Percentiles rank a stretch among this genome's conserved stretches.
Conservation (phyloP, 53 echinoderm and acorn worm genomes). For the Antedon mediterranea region DNA sequence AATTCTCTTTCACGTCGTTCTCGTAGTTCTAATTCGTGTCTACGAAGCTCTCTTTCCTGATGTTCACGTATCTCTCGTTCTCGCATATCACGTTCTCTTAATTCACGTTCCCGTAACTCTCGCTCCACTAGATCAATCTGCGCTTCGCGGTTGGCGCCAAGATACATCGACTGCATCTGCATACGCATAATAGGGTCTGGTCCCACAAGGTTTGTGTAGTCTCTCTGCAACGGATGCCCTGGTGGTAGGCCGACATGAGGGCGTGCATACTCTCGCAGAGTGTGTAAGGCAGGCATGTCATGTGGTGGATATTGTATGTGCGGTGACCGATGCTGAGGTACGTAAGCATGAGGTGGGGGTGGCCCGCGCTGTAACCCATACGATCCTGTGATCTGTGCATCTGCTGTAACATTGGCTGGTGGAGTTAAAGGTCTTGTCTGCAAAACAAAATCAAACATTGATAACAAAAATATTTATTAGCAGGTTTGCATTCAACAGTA, state of each 20-base stretch:
- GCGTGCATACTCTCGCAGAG: slow-evolving; percentile 84
- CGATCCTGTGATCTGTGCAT: slow-evolving; percentile 74
- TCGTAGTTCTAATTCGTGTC: slow-evolving; percentile 21
- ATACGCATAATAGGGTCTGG: slow-evolving; percentile 93
- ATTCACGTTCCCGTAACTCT: slow-evolving; percentile 69
- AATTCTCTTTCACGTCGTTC: slow-evolving; percentile 57
- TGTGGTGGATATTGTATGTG: slow-evolving; percentile 34
- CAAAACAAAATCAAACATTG: too few relatives aligned
- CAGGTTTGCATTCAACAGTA: too few relatives aligned
- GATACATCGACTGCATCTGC: slow-evolving; percentile 67
- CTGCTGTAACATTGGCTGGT: slow-evolving; percentile 78
- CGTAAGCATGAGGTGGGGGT: slow-evolving; percentile 9
- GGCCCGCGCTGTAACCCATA: slow-evolving; percentile 29
- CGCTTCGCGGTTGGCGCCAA: slow-evolving; percentile 66
- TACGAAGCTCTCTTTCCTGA: slow-evolving; percentile 29
- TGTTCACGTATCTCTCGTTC: slow-evolving; percentile 25
- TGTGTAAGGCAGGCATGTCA: slow-evolving; percentile 78
- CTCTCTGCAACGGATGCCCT: slow-evolving; percentile 26
- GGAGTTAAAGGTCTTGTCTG: slow-evolving; percentile 84
- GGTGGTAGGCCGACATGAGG: slow-evolving; percentile 56
- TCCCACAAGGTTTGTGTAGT: slow-evolving; percentile 44
- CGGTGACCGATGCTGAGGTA: slow-evolving; percentile 8
- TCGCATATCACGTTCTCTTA: slow-evolving; percentile 38
- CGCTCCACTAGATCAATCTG: slow-evolving; percentile 85
- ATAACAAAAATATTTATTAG: too few relatives aligned